phyloP scores from a whole-genome alignment of 92 coral and sea anemone genomes.

The Montipora capitata region DNA sequence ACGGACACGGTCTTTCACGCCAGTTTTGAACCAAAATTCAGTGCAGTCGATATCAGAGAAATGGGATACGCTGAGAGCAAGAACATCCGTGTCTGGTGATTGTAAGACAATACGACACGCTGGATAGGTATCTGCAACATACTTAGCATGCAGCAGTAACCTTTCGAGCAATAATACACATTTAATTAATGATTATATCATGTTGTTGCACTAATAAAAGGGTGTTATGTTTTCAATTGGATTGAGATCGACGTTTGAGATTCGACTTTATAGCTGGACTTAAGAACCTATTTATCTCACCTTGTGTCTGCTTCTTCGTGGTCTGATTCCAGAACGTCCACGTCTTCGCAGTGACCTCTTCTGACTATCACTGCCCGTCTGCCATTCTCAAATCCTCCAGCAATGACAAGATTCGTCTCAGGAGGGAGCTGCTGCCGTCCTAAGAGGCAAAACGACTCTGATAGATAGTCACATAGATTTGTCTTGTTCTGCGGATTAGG shows the following conservation, averaged over 20 bases:
- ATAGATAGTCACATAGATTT: constrained; percentile 17
- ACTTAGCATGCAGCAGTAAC: constrained; percentile 44
- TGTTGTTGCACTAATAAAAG: constrained; percentile 7
- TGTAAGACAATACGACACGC: background rate
- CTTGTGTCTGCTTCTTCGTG: constrained; percentile 69
- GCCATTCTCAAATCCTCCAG: background rate
- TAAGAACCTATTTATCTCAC: background rate
- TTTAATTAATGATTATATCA: too few species aligned
- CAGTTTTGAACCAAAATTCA: constrained; percentile 64
- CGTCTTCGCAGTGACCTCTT: background rate
- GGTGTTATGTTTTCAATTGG: background rate
- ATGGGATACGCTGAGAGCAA: constrained; percentile 48
- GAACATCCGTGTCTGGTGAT: too few species aligned
- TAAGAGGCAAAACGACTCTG: constrained; percentile 27
- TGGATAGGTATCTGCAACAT: constrained; percentile 4
- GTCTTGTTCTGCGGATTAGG: too few species aligned
- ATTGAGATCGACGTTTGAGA: background rate
- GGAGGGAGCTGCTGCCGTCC: constrained; percentile 11
- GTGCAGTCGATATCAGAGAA: constrained; percentile 44
- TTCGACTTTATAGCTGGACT: too few species aligned
- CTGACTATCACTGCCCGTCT: too few species aligned
- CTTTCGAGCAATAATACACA: too few species aligned
- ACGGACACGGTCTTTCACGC: background rate
- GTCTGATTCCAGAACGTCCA: constrained; percentile 34
- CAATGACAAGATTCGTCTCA: background rate